Evolutionary conservation across 1,140 invertebrate species (phyloP).

Genomic region (Laupala kohalensis): DNA sequence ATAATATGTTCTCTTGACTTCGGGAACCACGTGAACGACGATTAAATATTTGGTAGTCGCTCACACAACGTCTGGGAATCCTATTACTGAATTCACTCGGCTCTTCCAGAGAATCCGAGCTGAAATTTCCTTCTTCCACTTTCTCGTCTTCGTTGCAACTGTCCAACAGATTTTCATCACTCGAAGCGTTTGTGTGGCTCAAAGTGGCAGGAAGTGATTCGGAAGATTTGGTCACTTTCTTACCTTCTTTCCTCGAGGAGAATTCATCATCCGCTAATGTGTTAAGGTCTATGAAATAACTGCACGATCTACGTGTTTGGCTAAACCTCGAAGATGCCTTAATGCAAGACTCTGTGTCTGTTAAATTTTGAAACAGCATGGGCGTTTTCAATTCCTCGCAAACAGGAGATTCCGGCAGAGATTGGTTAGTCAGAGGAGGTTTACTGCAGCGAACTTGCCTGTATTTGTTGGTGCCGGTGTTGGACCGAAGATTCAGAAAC

Average conservation of each 20-base stretch:
- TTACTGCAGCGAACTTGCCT: neutral
- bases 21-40: neutral
- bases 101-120: slow-evolving; percentile 60
- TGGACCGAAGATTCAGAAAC: slow-evolving; percentile 6
- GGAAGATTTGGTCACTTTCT: slow-evolving; percentile 25
- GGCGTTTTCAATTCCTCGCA: slow-evolving; percentile 27
- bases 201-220: slow-evolving; percentile 7
- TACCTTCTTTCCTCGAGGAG: neutral
- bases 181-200: neutral
- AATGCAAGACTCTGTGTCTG: neutral
- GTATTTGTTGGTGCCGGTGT: neutral
- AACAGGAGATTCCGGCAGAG: slow-evolving; percentile 34
- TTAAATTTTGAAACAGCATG: slow-evolving; percentile 6
- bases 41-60: slow-evolving; percentile 61
- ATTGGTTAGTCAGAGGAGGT: slow-evolving; percentile 23
- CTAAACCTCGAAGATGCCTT: slow-evolving; percentile 28
- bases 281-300: slow-evolving; percentile 31
- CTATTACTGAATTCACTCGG: slow-evolving; percentile 42
- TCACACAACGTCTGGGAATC: slow-evolving; percentile 47
- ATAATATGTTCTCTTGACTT: slow-evolving; percentile 63
- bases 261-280: slow-evolving; percentile 21
- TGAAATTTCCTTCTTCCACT: slow-evolving; percentile 45
- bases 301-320: slow-evolving; percentile 29
- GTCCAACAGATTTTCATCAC: slow-evolving; percentile 6
- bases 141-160: slow-evolving; percentile 1